phyloP scores from a whole-genome alignment of 2,888 invertebrate genomes.

The Corbicula japonica region DNA sequence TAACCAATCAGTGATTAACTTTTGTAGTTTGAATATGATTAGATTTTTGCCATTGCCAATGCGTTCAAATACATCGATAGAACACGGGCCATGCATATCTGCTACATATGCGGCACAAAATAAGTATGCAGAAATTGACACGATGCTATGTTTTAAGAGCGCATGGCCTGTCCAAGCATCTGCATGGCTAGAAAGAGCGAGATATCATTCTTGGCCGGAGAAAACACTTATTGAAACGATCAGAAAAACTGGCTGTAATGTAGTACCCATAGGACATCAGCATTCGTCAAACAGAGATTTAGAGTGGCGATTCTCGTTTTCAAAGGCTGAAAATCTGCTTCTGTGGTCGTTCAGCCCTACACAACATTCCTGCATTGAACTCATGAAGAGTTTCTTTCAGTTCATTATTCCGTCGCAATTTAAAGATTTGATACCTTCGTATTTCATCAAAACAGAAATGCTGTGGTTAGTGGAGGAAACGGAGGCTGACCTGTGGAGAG shows the following conservation, averaged over 20 bases:
- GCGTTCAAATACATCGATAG: no score
- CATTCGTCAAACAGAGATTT: background rate
- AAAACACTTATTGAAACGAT: background rate
- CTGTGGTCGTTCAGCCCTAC: constrained; percentile 11
- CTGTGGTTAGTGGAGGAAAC: constrained; percentile 27
- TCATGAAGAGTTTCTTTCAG: constrained; percentile 19
- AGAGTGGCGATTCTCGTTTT: constrained; percentile 31
- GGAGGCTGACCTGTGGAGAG: background rate
- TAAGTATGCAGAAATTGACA: constrained; percentile 4
- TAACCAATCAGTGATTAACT: background rate
- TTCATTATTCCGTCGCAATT: constrained; percentile 1
- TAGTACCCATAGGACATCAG: constrained; percentile 23
- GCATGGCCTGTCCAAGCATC: constrained; percentile 8
- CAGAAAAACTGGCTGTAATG: background rate
- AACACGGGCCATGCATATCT: no score
- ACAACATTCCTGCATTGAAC: constrained; percentile 1
- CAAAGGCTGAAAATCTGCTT: constrained; percentile 14
- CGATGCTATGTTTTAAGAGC: constrained; percentile 1
- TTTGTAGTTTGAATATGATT: background rate
- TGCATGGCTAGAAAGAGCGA: background rate
- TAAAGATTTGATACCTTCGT: constrained; percentile 19
- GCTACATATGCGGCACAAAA: background rate
- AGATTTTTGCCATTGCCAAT: background rate
- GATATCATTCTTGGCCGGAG: constrained; percentile 6
- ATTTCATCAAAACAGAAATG: constrained; percentile 25